Evolutionary conservation across 2,113 vertebrate genomes (phyloP).

Genomic region (Lamprotornis superbus): DNA sequence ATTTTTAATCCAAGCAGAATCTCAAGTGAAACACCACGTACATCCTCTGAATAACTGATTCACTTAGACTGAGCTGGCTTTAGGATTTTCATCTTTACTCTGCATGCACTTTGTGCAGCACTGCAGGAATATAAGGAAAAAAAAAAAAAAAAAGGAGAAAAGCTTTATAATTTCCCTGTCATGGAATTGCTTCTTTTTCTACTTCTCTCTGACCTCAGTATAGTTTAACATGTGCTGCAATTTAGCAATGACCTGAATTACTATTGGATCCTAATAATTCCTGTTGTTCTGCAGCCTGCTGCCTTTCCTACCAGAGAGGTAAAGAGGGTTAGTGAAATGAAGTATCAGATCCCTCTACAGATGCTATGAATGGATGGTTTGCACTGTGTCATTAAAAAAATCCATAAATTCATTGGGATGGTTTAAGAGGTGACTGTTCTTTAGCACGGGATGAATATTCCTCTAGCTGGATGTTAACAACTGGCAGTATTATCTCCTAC

Average conservation of each 20-base stretch:
- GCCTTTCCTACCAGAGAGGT: neutral
- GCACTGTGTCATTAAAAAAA: neutral
- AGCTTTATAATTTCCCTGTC: neutral
- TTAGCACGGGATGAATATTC: neutral
- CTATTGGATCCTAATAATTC: neutral
- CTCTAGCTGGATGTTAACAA: neutral
- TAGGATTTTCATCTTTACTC: neutral
- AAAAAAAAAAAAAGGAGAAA: accelerated
- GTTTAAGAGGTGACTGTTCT: neutral
- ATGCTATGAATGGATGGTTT: neutral
- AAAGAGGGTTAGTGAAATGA: neutral
- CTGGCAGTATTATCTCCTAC: neutral
- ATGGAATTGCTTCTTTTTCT: neutral
- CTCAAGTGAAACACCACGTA: neutral
- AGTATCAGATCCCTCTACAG: neutral
- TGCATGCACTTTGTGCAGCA: neutral
- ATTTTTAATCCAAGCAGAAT: neutral
- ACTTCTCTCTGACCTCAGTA: neutral
- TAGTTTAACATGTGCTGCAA: accelerated
- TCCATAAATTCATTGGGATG: neutral
- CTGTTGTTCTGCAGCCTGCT: neutral
- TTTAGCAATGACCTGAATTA: neutral
- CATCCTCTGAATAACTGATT: neutral
- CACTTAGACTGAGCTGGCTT: neutral
- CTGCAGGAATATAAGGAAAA: neutral